These are phyloP conservation scores for Microchrysa polita DNA, from an alignment of 2,888 invertebrate genomes.

Conservation along the genomic window DNA sequence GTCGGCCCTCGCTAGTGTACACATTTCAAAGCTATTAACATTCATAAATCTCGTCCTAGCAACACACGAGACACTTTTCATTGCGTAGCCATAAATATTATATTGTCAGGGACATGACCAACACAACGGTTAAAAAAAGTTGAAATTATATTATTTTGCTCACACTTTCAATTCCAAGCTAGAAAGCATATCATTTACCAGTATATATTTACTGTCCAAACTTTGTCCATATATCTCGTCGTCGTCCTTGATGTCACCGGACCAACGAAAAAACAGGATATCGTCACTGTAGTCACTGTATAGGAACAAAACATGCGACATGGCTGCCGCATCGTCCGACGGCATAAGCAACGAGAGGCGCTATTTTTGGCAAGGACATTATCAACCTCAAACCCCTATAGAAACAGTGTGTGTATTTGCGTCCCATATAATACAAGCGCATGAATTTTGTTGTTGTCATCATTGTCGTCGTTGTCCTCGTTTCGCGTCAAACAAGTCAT, in stretches of 20 bases:
- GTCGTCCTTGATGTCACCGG: neutral
- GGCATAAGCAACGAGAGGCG: neutral
- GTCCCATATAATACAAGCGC: slow-evolving; percentile 33
- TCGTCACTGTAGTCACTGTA: no score
- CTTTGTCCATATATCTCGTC: neutral
- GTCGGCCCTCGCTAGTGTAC: neutral
- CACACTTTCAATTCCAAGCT: slow-evolving; percentile 12
- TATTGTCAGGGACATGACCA: neutral
- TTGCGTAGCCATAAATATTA: slow-evolving; percentile 33
- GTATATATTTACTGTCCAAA: slow-evolving; percentile 18
- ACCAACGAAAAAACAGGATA: neutral
- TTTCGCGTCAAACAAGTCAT: slow-evolving; percentile 40
- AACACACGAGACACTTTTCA: slow-evolving; percentile 20
- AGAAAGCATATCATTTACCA: slow-evolving; percentile 9
- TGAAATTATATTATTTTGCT: neutral
- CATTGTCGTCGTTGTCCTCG: slow-evolving; percentile 20
- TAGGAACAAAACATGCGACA: neutral
- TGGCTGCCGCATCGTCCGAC: neutral
- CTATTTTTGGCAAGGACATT: slow-evolving; percentile 41
- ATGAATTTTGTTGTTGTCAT: neutral
- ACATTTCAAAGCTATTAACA: slow-evolving; percentile 17
- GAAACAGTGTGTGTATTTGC: slow-evolving; percentile 17
- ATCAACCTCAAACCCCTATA: slow-evolving; percentile 42
- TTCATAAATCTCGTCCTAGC: slow-evolving; percentile 28
- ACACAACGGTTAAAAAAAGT: neutral